Percentiles rank a stretch among this genome's conserved stretches.
Evolutionary conservation across 2,113 vertebrate species (phyloP).

Genomic region (Synodontis membranacea): DNA sequence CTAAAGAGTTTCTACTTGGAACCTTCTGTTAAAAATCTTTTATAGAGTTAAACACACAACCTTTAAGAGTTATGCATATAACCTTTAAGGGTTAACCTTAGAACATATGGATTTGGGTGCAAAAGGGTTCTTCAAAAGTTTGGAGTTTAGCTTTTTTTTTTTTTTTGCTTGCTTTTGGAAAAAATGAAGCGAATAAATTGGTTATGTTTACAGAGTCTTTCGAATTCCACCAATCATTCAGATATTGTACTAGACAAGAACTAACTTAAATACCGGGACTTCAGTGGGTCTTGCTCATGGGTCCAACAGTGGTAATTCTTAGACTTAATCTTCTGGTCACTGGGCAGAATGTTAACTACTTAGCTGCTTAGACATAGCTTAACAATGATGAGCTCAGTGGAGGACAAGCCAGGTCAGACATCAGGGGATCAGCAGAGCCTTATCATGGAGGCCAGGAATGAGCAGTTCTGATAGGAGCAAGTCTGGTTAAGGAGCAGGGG

Average conservation of each 20-base stretch:
- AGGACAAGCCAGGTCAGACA: neutral
- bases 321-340: neutral
- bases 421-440: neutral
- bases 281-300: neutral
- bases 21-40: no score
- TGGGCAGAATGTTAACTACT: neutral
- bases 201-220: neutral
- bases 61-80: neutral
- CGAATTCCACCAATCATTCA: neutral
- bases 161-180: no score
- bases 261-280: neutral
- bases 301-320: neutral
- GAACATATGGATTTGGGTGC: neutral
- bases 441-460: neutral
- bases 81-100: no score
- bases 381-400: neutral
- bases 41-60: neutral
- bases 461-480: constrained; percentile 3
- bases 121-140: neutral
- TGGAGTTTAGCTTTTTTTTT: neutral
- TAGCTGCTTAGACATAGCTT: neutral
- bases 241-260: neutral
- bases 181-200: neutral
- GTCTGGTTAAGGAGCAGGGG: constrained; percentile 14
- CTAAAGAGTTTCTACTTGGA: no score